Evolutionary conservation across 2,888 invertebrate genomes (phyloP), one percentile per base, ranked within the genome.

Genomic region (Lamellibrachia satsuma): DNA sequence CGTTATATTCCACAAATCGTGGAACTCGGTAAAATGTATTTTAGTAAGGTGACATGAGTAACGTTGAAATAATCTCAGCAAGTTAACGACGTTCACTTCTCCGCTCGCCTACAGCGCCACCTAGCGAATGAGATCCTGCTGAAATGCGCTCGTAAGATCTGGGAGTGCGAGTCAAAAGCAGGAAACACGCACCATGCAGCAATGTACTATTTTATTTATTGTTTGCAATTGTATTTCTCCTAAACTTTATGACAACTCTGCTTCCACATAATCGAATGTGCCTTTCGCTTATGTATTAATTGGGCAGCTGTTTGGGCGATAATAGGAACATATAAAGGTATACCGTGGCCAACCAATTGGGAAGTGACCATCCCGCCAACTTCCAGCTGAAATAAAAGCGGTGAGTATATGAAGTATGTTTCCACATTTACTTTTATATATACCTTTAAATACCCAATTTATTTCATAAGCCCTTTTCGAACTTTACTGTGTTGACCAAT

Each of bases 41-140:
- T 91, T 11, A 92, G 7, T 7, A 90, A 92, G 3, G 22, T 75
- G 4, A n/a, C 75, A 75, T 75, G 22, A 75, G n/a, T 75, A 75
- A n/a, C 75, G 75, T 75, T 75, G 75, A 75, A 75, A 22, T 75
- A 75, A 3, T 22, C 39, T 1, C 15, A 22, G 22, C 75, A 75
- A 75, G n/a, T 52, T 15, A 92, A 92, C 92, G 27, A 90, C 92
- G 75, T 75, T 75, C n/a, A n/a, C 75, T 4, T 75, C 60, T 92
- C 60, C 11, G 91, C 15, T 11, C 91, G 75, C 75, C 2, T 75
- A 22, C 75, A 75, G 75, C 75, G 75, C 75, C 75, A 75, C 75
- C 22, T 75, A 75, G 22, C 75, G 75, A 75, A 75, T 75, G 15
- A 22, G 22, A 75, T 75, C 75, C 75, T 75, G 75, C 75, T n/a